Evolutionary conservation across 2,888 invertebrate species (phyloP), one percentile per base, ranked within the genome.

Genomic region (Dione vanillae): DNA sequence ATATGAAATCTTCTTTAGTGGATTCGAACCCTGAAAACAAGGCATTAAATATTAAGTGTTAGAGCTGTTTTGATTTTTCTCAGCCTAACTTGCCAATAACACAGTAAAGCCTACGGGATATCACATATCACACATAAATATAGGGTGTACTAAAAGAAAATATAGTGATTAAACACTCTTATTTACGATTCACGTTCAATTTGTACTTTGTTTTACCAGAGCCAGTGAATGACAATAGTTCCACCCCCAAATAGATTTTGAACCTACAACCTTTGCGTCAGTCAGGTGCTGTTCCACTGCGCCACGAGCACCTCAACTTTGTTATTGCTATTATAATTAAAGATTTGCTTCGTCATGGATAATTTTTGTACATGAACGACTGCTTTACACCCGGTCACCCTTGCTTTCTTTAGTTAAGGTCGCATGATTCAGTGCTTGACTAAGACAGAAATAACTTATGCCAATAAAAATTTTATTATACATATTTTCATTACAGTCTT

Each of bases 331-430:
- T 61, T 61, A 61, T 9, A 45, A 61, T 45, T 35, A 61, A 61
- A 43, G 11, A 7, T n/a, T 10, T 11, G 47, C 16, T 27, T 35
- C 37, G 35, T 61, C 52, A 70, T 11, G 52, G 52, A 43, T 45
- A 52, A 52, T 52, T 59, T 43, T 59, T 45, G 40, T 47, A 41
- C 37, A 37, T 64, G 67, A 69, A 54, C 69, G 65, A 71, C 54
- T 67, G 19, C 65, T 61, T 62, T 52, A 66, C 65, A 68, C 45
- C 19, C 61, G 41, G 65, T 68, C 70, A 69, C 67, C 61, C 70
- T 61, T 51, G 70, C 73, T 73, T 71, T 74, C 74, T 67, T 69
- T 52, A 47, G 45, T 61, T 68, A 69, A 69, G 71, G 73, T 69
- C 69, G 49, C 6, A 16, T 35, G 56, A 71, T 40, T 64, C 64